Base-by-base conservation (phyloP, 2,888 invertebrate genomes). In the Agapostemon virescens region DNA sequence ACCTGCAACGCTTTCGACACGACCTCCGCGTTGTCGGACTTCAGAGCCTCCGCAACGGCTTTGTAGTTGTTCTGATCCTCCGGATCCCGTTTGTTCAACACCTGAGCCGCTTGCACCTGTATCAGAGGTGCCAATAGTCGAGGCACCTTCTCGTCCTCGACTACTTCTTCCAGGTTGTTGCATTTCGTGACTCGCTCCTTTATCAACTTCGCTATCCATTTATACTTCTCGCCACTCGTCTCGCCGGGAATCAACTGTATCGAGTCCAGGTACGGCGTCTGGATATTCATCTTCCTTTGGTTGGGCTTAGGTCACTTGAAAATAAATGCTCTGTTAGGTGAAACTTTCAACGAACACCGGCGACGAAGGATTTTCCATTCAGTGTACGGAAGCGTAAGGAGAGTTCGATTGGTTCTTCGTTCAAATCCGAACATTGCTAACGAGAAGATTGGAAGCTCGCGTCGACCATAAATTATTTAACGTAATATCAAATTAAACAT, bases 161-260 rank as follows among this genome's bases (percentile, higher is more conserved):
- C 30, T 1, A 82, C 26, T 4, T 74, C 72, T 9, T 63, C 76
- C 4, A 70, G 40, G 1, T 26, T 55, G 7, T 70, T 66, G n/a
- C 67, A 67, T 5, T 7, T 49, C 0, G 49, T 11, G 0, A 79
- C 3, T 4, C 75, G 67, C 15, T 69, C 69, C 33, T 78, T 79
- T 1, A 87, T 84, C 0, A 86, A 74, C 2, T 64, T 58, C 66
- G 88, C 87, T 13, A 92, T 87, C 69, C 84, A 85, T 70, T 68
- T 77, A 42, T 79, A 86, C 63, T 92, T 92, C 55, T 91, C 86
- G 7, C 79, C 78, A 0, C 89, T 87, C 0, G 88, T 90, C 1
- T 73, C 68, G 0, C 92, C 92, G 0, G 89, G 84, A 23, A 92
- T 70, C 2, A 74, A 30, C 79, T 92, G 92, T 73, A 92, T 90